phyloP scores from a whole-genome alignment of 2,888 invertebrate species.

The Amphiduros pacificus region DNA sequence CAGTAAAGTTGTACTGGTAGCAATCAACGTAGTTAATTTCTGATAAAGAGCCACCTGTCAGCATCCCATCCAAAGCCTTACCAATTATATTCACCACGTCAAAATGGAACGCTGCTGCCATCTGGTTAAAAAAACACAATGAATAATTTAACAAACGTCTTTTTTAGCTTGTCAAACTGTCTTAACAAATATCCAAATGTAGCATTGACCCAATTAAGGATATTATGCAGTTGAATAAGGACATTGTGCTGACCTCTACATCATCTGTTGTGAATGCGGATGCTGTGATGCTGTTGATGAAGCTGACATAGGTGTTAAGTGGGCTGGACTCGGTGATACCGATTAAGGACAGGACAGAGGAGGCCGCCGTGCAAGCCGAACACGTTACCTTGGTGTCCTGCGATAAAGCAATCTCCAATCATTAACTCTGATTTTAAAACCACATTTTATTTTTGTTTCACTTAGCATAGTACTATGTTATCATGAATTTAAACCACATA shows the following conservation, averaged over 20 bases:
- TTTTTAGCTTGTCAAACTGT: too few species aligned
- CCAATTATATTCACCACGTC: constrained; percentile 78
- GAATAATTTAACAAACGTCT: background rate
- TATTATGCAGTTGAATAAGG: too few species aligned
- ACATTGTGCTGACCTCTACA: background rate
- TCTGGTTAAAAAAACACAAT: constrained; percentile 55
- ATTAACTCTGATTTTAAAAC: too few species aligned
- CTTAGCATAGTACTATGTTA: too few species aligned
- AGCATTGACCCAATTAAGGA: too few species aligned
- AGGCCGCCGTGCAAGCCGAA: constrained; percentile 13
- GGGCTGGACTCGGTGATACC: constrained; percentile 2
- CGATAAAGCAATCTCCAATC: background rate
- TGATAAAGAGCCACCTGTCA: constrained; percentile 55
- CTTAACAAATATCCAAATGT: too few species aligned
- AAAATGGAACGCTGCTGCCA: constrained; percentile 84
- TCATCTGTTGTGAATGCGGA: background rate
- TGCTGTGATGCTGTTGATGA: background rate
- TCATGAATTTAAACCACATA: too few species aligned
- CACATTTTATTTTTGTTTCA: too few species aligned
- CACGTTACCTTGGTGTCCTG: constrained; percentile 33
- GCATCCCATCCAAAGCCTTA: constrained; percentile 66
- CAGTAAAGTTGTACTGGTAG: constrained; percentile 13
- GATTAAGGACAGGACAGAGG: constrained; percentile 9
- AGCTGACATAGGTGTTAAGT: constrained; percentile 4
- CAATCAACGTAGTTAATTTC: constrained; percentile 18